Base-by-base conservation (phyloP, 2,797 vertebrate genomes). In the Falco columbarius region DNA sequence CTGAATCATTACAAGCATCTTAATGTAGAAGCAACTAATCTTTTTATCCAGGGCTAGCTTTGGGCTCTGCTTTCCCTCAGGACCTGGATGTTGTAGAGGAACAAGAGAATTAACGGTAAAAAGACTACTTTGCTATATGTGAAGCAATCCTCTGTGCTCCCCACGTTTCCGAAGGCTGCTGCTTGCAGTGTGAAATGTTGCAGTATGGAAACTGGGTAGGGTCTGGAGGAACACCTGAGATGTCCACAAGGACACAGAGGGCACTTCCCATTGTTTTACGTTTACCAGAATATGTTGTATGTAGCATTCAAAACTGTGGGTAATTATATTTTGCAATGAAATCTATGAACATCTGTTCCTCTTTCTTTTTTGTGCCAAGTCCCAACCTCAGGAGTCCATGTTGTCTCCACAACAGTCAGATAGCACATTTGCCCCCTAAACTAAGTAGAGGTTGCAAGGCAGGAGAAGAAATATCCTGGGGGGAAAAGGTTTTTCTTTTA, bases 1-100 rank as follows among this genome's bases (percentile, higher is more conserved):
- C 94, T 95, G 93, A 94, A 89, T 97, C 93, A 96, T 96, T 97
- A 88, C 84, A 82, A 86, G 92, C 70, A 86, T 93, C 90, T 90
- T 86, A 93, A 94, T 94, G 82, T 90, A 92, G 72, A 90, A 89
- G 72, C 34, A 92, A 59, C 81, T 96, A 70, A 96, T 95, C 84
- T 97, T 95, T 96, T 95, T 94, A 93, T 95, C 95, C 79, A 65
- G 59, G 87, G 46, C 86, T 93, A 46, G 72, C 90, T 94, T 84
- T 89, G 86, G 91, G 81, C 86, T 94, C 71, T 80, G 89, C 71
- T 93, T 93, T 95, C 94, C 95, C 90, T 76, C 40, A 81, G 83
- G 92, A 93, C 86, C 46, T 84, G 79, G 49, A 86, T 95, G 68
- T 90, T 89, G 89, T 85, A 93, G 75, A 92, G 84, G 67, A 96